These are phyloP conservation scores for Podargus strigoides DNA, from an alignment of 2,797 vertebrate species.

Conservation along the genomic window DNA sequence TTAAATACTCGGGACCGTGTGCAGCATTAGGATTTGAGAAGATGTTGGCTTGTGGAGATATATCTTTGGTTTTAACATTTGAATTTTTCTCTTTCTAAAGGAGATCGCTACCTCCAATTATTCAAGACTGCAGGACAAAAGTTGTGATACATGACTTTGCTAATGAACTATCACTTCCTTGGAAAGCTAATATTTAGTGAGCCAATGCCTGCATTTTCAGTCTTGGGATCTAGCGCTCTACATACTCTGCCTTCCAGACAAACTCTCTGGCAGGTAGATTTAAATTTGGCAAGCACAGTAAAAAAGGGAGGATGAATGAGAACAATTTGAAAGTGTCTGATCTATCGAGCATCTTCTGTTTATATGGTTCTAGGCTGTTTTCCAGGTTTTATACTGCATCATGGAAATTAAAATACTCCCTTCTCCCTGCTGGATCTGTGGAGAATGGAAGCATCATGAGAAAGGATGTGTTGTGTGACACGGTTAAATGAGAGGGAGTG, in stretches of 20 bases:
- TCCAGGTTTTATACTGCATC: background rate
- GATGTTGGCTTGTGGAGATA: background rate
- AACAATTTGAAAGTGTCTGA: background rate
- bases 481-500: background rate
- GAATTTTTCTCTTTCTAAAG: background rate
- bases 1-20: background rate
- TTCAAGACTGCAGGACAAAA: background rate
- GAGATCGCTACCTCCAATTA: background rate
- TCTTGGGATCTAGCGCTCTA: background rate
- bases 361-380: background rate
- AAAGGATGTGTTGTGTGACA: background rate
- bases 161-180: background rate
- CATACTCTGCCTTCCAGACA: background rate
- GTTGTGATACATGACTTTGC: background rate
- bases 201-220: background rate
- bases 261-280: background rate
- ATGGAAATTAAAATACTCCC: background rate
- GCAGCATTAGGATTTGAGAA: background rate
- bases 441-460: background rate
- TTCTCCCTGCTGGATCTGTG: background rate
- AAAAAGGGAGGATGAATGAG: background rate
- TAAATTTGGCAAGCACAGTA: background rate
- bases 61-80: background rate
- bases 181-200: background rate
- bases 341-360: background rate